These are phyloP conservation scores for Thamnophis elegans DNA, from an alignment of 2,797 vertebrate genomes.

Conservation along the genomic window DNA sequence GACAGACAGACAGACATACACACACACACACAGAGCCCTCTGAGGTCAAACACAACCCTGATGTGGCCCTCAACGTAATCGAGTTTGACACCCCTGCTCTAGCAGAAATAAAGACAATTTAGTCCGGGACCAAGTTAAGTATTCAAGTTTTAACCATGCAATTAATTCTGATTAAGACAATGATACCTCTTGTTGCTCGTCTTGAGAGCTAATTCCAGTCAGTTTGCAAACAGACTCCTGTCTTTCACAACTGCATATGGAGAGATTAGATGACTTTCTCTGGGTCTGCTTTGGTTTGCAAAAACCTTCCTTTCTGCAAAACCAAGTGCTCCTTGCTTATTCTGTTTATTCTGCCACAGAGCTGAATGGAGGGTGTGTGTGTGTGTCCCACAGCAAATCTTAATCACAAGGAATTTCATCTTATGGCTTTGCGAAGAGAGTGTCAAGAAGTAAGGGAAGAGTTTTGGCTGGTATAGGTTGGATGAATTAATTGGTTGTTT, in stretches of 20 bases:
- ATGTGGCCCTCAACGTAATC: too few species aligned
- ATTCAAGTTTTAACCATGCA: background rate
- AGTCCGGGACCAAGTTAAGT: background rate
- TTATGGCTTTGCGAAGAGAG: background rate
- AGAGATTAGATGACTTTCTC: background rate
- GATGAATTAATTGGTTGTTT: background rate
- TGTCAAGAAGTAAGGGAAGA: background rate
- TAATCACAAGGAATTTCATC: background rate
- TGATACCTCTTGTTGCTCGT: background rate
- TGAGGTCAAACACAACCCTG: too few species aligned
- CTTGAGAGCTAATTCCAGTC: background rate
- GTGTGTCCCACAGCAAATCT: background rate
- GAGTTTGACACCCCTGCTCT: too few species aligned
- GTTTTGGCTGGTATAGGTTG: background rate
- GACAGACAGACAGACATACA: too few species aligned
- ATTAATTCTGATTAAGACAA: too few species aligned
- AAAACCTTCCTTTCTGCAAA: background rate
- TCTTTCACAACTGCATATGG: background rate
- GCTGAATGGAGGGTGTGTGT: background rate
- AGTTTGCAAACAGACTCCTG: background rate
- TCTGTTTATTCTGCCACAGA: background rate
- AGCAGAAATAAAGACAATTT: background rate
- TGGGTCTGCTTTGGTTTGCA: background rate
- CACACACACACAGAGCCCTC: too few species aligned
- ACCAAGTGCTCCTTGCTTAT: background rate